phyloP scores from a whole-genome alignment of 1,140 invertebrate species.

The Portunus trituberculatus region DNA sequence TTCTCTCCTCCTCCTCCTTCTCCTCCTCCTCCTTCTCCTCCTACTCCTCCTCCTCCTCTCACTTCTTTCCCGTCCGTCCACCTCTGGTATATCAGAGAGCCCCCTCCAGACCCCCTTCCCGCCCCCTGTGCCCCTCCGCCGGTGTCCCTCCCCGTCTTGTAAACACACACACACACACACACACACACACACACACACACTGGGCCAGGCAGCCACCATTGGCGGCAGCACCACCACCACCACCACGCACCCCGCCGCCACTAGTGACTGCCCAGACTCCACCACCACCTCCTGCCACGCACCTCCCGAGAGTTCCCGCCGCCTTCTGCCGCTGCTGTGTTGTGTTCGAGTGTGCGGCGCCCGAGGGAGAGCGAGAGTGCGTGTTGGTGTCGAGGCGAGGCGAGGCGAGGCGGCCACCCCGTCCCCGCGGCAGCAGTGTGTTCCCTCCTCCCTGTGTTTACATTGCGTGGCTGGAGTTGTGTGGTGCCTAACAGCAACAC shows the following conservation, averaged over 20 bases:
- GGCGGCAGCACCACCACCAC: conserved; percentile 49
- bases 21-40: not conserved
- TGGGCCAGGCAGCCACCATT: conserved; percentile 48
- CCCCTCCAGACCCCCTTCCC: not conserved
- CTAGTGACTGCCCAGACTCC: conserved; percentile 17
- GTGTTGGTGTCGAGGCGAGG: not conserved
- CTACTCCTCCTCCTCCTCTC: not conserved
- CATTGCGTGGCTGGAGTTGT: conserved; percentile 48
- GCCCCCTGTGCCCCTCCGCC: not conserved
- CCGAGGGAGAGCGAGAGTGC: not conserved
- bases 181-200: conserved; percentile 71
- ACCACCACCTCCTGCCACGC: not conserved
- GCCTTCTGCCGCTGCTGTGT: not conserved
- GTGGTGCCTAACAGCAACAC: conserved; percentile 18
- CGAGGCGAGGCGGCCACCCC: not conserved
- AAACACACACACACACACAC: conserved; percentile 63
- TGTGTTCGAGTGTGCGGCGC: not conserved
- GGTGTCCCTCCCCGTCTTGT: conserved; percentile 51
- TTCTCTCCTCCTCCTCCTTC: not conserved
- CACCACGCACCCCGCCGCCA: conserved; percentile 27
- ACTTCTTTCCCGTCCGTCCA: conserved; percentile 7
- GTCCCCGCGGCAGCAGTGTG: not conserved
- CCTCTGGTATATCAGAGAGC: conserved; percentile 24
- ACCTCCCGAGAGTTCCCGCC: not conserved
- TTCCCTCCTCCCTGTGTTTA: conserved; percentile 48